Evolutionary conservation across 2,113 vertebrate genomes (phyloP).

Genomic region (Zapornia atra): DNA sequence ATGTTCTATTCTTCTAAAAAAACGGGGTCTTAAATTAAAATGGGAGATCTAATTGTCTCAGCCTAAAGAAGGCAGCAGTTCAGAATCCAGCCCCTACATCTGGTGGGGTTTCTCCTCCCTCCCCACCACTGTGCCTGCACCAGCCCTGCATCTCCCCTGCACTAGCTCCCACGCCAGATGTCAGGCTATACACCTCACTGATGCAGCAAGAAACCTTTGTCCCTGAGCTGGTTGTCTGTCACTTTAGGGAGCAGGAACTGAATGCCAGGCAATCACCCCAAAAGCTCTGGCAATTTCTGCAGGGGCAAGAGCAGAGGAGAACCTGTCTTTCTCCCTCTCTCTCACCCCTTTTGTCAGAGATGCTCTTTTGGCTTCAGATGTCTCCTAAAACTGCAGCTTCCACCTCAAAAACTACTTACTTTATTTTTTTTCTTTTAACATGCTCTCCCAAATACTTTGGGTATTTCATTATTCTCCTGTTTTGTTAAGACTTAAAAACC

Average conservation of each 20-base stretch:
- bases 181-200: neutral
- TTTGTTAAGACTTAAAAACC: neutral
- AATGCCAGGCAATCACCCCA: neutral
- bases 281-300: neutral
- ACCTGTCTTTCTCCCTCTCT: neutral
- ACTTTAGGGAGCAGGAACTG: neutral
- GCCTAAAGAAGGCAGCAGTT: neutral
- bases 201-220: fast-evolving
- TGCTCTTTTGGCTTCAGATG: neutral
- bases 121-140: neutral
- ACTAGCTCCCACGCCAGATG: too few species aligned
- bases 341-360: neutral
- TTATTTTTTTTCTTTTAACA: neutral
- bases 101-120: neutral
- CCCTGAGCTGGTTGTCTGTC: neutral
- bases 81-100: neutral
- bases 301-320: neutral
- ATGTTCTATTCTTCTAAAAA: neutral
- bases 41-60: neutral
- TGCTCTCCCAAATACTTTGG: neutral
- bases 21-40: neutral
- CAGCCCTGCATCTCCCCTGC: neutral
- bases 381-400: neutral
- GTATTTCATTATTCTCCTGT: neutral
- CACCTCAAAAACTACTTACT: neutral